Conservation (phyloP, 37 sponge, comb jelly and placozoan species). For the Diacarnus erythraeanus region DNA sequence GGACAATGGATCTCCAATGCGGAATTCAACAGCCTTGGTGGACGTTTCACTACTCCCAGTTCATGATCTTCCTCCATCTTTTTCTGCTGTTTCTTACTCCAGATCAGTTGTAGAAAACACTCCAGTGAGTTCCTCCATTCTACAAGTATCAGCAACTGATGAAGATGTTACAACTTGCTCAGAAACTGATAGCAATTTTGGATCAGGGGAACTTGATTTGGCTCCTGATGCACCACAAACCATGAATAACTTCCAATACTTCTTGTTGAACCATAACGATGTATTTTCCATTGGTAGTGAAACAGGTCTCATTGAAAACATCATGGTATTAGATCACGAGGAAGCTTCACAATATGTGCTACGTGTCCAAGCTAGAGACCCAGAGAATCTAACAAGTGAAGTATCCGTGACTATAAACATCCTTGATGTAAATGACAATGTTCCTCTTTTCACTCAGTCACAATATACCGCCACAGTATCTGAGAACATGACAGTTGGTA, state of each 20-base stretch:
- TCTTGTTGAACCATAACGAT: neutral
- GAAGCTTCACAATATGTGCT: neutral
- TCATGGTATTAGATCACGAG: neutral
- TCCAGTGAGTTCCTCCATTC: neutral
- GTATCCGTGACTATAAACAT: constrained; percentile 31
- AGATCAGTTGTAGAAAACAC: constrained; percentile 22
- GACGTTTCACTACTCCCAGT: constrained; percentile 44
- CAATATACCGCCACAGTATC: constrained; percentile 6
- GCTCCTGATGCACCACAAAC: constrained; percentile 5
- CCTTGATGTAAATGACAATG: constrained; percentile 59
- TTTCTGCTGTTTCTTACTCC: constrained; percentile 33
- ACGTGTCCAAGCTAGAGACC: constrained; percentile 7
- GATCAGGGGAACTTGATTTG: neutral
- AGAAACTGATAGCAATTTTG: neutral
- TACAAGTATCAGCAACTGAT: constrained; percentile 35
- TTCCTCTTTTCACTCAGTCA: constrained; percentile 29
- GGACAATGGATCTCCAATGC: constrained; percentile 53
- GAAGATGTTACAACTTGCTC: constrained; percentile 18
- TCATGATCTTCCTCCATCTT: constrained; percentile 77
- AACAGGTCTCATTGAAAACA: neutral
- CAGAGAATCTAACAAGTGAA: neutral
- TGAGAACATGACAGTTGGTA: constrained; percentile 39
- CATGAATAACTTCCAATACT: constrained; percentile 7
- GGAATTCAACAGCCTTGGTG: constrained; percentile 27
- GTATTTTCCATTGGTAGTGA: constrained; percentile 12